Base-by-base conservation (phyloP, 2,113 vertebrate species). In the Spermophilus dauricus region DNA sequence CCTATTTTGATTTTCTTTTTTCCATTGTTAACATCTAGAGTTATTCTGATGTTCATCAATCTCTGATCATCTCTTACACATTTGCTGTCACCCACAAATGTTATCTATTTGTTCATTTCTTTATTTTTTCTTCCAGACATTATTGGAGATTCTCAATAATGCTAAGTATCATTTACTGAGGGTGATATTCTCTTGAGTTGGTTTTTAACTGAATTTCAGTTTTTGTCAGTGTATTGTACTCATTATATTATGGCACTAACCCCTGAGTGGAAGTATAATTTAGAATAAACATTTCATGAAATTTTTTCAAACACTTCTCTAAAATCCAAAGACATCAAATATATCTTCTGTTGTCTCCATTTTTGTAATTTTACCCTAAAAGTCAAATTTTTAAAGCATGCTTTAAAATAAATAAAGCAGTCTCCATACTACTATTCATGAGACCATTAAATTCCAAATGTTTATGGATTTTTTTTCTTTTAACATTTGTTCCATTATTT, bases 401-500 rank as follows among this genome's bases (percentile, higher is more conserved):
- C 88, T 95, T 97, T 76, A 94, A 96, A 85, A 70, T 90, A 91
- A 93, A 81, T 75, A 78, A 91, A 77, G 32, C 75, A 87, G n/a
- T 67, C 34, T 94, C 16, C 16, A 28, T 80, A 48, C 20, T 69
- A n/a, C 51, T 84, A 7, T 58, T 96, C n/a, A 45, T 86, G 90
- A 96, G 45, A n/a, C 58, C 85, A 76, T 83, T 76, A 83, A 92
- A 61, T 30, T 91, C n/a, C 73, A 70, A 77, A 76, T 95, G 8
- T 75, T 53, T 92, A 37, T 37, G 67, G 42, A 63, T 92, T 89
- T 94, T 96, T 96, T 94, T 93, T 37, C 78, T 94, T 92, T 94
- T 90, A 88, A 37, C 90, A 76, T 96, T 94, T 88, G 18, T 97
- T 89, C 80, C 81, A 58, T 95, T 96, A 92, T 86, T 96, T 89